phyloP scores from a whole-genome alignment of 2,113 vertebrate genomes.

The Mobula hypostoma region DNA sequence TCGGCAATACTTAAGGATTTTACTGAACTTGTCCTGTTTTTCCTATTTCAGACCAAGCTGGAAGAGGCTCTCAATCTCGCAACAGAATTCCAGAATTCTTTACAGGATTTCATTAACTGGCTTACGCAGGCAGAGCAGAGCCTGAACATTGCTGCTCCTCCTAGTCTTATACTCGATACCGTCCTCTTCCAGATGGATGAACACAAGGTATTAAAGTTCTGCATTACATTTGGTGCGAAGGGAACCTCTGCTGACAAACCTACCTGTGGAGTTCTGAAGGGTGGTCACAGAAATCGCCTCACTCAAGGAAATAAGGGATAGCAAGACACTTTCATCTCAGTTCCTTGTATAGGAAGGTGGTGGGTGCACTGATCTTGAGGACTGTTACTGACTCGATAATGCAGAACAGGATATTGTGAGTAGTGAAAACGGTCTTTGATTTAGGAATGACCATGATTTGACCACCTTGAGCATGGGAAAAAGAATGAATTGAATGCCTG shows the following conservation, averaged over 20 bases:
- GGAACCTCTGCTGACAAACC: not conserved
- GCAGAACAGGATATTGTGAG: not conserved
- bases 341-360: not conserved
- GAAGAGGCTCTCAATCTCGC: slow-evolving; percentile 85
- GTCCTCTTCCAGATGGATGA: slow-evolving; percentile 95
- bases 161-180: slow-evolving; percentile 83
- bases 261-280: not conserved
- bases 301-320: not conserved
- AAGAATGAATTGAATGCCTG: not conserved
- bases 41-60: slow-evolving; percentile 70
- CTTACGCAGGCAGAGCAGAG: slow-evolving; percentile 89
- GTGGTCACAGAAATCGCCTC: not conserved
- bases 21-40: slow-evolving; percentile 17
- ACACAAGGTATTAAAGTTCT: slow-evolving; percentile 73
- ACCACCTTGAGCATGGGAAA: too few relatives aligned
- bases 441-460: too few relatives aligned
- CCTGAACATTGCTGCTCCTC: slow-evolving; percentile 77
- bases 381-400: not conserved
- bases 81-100: slow-evolving; percentile 87
- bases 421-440: too few relatives aligned
- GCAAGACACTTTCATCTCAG: not conserved
- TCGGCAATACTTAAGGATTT: not conserved
- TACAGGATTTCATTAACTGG: slow-evolving; percentile 99
- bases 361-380: not conserved
- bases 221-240: not conserved